A percentile compares a stretch with the other conserved stretches of the same genome.
Conservation (phyloP, 1,140 invertebrate genomes). For the Lepidurus apus region DNA sequence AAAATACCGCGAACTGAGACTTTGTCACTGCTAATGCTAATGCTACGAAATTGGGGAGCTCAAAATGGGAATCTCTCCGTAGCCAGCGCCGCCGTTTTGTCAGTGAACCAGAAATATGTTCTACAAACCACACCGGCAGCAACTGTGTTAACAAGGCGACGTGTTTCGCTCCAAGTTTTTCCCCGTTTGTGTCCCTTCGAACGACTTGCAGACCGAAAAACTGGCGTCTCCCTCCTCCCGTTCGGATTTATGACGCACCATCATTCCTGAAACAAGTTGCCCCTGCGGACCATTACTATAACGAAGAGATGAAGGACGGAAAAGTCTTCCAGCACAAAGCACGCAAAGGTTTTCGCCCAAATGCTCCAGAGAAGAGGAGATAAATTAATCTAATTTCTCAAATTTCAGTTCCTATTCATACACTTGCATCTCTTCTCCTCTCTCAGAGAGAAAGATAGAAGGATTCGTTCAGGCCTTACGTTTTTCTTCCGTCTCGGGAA, state of each 20-base stretch:
- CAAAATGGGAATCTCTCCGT: background rate
- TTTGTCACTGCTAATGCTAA: conserved; percentile 15
- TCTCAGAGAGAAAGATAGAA: background rate
- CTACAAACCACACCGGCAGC: background rate
- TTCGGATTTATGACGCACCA: background rate
- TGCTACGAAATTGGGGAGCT: background rate
- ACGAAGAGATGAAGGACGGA: background rate
- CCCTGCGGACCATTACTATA: background rate
- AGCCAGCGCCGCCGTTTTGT: background rate
- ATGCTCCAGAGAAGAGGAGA: background rate
- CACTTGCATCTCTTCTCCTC: background rate
- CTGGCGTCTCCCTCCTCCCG: background rate
- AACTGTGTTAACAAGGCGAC: background rate
- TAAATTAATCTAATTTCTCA: conserved; percentile 4
- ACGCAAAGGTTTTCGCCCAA: background rate
- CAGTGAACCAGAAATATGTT: background rate
- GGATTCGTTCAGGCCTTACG: too few relatives aligned
- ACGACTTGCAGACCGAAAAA: too few relatives aligned
- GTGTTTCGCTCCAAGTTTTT: background rate
- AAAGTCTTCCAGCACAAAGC: background rate
- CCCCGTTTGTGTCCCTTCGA: background rate
- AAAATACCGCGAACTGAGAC: background rate
- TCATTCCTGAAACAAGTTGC: conserved; percentile 1
- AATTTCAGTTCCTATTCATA: background rate
- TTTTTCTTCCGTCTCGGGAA: background rate